Evolutionary conservation across 2,888 invertebrate genomes (phyloP).

Genomic region (Caenorhabditis uteleia): DNA sequence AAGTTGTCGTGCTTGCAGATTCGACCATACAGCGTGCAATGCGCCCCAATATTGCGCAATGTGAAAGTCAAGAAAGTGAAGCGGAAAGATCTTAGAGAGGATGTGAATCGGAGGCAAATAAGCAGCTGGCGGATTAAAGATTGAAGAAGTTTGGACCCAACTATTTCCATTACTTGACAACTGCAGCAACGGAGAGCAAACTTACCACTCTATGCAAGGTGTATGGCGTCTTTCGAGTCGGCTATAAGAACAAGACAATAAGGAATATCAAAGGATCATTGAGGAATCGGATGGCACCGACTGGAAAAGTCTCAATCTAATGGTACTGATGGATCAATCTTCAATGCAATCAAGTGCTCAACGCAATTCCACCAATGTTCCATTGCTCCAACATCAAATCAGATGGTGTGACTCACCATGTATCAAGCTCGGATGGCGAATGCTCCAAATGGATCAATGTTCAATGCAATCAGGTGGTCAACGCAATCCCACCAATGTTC

Average conservation of each 20-base stretch:
- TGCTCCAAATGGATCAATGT: too few species aligned
- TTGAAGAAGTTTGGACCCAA: constrained; percentile 92
- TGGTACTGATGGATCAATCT: constrained; percentile 91
- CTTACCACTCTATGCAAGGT: constrained; percentile 82
- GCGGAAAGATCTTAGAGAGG: constrained; percentile 35
- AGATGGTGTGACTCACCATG: too few species aligned
- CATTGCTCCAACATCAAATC: too few species aligned
- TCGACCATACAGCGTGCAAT: constrained; percentile 62
- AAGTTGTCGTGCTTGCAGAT: constrained; percentile 40
- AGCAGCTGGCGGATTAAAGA: constrained; percentile 71
- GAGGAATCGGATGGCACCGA: constrained; percentile 78
- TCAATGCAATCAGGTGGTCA: too few species aligned
- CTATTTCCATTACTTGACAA: constrained; percentile 86
- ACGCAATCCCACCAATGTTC: too few species aligned
- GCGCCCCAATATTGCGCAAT: constrained; percentile 61
- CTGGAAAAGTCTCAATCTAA: constrained; percentile 72
- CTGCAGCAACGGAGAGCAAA: constrained; percentile 66
- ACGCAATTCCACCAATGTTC: too few species aligned
- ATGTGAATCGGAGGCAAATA: constrained; percentile 34
- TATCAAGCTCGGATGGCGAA: too few species aligned
- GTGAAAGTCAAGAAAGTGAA: constrained; percentile 37
- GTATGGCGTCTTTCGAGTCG: constrained; percentile 66
- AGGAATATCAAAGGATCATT: constrained; percentile 96
- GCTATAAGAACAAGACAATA: constrained; percentile 61
- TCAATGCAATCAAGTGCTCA: too few species aligned